phyloP scores from a whole-genome alignment of 2,888 invertebrate genomes.

The Hirtodrosophila confusa region DNA sequence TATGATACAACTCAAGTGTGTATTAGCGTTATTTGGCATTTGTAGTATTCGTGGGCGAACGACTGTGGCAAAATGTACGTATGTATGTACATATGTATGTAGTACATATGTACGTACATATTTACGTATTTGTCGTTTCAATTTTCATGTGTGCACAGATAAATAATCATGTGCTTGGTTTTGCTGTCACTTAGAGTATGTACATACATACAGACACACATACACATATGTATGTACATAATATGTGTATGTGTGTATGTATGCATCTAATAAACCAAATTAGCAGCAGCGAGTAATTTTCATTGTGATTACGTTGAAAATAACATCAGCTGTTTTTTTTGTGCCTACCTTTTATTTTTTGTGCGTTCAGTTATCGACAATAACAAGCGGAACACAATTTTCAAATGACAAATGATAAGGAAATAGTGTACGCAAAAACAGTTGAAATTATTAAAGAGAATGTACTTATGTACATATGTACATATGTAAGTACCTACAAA shows the following conservation, averaged over 20 bases:
- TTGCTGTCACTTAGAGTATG: slow-evolving; percentile 29
- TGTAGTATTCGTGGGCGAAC: slow-evolving; percentile 30
- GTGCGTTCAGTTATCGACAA: slow-evolving; percentile 23
- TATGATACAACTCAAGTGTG: neutral
- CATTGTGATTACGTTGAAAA: slow-evolving; percentile 26
- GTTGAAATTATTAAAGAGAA: slow-evolving; percentile 11
- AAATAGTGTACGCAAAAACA: slow-evolving; percentile 30
- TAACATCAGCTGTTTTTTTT: slow-evolving; percentile 45
- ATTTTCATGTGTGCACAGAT: slow-evolving; percentile 58
- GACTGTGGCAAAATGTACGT: slow-evolving; percentile 24
- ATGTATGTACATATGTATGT: slow-evolving; percentile 1
- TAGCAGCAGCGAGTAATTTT: slow-evolving; percentile 33
- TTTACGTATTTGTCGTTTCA: slow-evolving; percentile 60
- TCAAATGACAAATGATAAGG: slow-evolving; percentile 16
- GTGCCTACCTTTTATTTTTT: neutral
- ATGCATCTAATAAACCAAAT: slow-evolving; percentile 34
- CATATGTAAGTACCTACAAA: neutral
- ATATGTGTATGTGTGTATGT: slow-evolving; percentile 13
- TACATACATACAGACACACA: slow-evolving; percentile 23
- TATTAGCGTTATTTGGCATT: slow-evolving; percentile 14
- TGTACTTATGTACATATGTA: slow-evolving; percentile 19
- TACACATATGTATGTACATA: too few species aligned
- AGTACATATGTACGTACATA: slow-evolving; percentile 10
- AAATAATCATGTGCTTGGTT: slow-evolving; percentile 53
- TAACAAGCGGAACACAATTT: slow-evolving; percentile 8